A percentile compares a stretch with the other conserved stretches of the same genome.
phyloP scores from a whole-genome alignment of 2,888 invertebrate genomes.

The Ophion costatus region DNA sequence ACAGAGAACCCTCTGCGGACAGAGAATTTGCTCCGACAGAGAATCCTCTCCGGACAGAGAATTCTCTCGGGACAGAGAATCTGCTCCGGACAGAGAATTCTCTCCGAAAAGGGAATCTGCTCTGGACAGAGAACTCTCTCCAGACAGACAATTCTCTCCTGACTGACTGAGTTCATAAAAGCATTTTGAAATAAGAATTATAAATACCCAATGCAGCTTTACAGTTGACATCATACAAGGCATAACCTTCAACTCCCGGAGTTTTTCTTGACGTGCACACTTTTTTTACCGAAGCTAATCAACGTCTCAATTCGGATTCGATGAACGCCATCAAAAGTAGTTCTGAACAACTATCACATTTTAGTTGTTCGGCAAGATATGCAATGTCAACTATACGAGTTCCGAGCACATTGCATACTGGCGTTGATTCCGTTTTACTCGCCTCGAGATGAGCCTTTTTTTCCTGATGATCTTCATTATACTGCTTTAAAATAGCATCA shows the following conservation, averaged over 20 bases:
- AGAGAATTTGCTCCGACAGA: not conserved
- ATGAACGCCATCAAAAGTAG: conserved; percentile 5
- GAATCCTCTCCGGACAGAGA: not conserved
- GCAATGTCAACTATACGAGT: conserved; percentile 32
- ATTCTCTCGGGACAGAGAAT: no score
- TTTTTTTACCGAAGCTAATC: conserved; percentile 30
- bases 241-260: conserved; percentile 16
- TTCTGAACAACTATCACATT: conserved; percentile 27
- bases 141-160: not conserved
- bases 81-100: no score
- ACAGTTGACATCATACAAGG: conserved; percentile 29
- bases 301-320: conserved; percentile 22
- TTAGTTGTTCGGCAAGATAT: conserved; percentile 23
- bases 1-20: not conserved
- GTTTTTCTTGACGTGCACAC: conserved; percentile 26
- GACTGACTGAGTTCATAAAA: conserved; percentile 25
- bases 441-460: conserved; percentile 20
- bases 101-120: conserved; percentile 4
- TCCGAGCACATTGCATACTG: conserved; percentile 23
- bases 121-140: conserved; percentile 3
- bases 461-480: conserved; percentile 12
- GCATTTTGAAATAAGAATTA: conserved; percentile 20
- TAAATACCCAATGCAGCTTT: conserved; percentile 29
- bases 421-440: conserved; percentile 12
- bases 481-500: conserved; percentile 24